Conservation (phyloP, 2,888 invertebrate genomes). For the Scaeva pyrastri region DNA sequence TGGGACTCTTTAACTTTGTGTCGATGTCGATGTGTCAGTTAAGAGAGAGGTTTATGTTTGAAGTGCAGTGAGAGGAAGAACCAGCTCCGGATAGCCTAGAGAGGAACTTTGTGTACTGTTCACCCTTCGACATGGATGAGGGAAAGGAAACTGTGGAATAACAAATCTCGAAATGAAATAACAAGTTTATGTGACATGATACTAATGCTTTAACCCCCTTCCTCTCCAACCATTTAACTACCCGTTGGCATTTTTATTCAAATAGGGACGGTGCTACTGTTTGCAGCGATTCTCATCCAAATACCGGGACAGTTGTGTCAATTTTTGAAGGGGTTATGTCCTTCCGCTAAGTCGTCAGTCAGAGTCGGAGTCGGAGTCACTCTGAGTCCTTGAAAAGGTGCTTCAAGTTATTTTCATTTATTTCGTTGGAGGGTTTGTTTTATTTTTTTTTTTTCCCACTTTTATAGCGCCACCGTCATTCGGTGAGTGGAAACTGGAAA, state of each 20-base stretch:
- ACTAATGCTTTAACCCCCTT: constrained; percentile 56
- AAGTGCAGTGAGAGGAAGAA: not conserved
- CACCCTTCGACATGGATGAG: constrained; percentile 7
- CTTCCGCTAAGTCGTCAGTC: constrained; percentile 3
- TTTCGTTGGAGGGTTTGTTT: constrained; percentile 14
- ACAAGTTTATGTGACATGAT: constrained; percentile 69
- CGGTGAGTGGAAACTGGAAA: not conserved
- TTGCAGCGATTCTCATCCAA: not conserved
- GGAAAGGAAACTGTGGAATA: constrained; percentile 28
- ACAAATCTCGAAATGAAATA: constrained; percentile 68
- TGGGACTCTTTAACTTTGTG: constrained; percentile 46
- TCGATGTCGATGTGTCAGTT: constrained; percentile 2
- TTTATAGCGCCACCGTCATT: constrained; percentile 13
- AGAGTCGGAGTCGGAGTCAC: not conserved
- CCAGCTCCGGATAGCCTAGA: not conserved
- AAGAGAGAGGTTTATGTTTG: constrained; percentile 34
- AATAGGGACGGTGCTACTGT: constrained; percentile 45
- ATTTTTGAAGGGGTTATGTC: constrained; percentile 30
- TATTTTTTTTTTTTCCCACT: constrained; percentile 5
- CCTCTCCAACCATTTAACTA: not conserved
- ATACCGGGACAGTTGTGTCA: constrained; percentile 28
- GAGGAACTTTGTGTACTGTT: not conserved
- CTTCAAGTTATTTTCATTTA: constrained; percentile 37
- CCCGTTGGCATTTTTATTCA: constrained; percentile 61
- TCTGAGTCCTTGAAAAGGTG: constrained; percentile 38